phyloP scores from a whole-genome alignment of 2,888 invertebrate genomes.

The Zhengitettix transpicula region DNA sequence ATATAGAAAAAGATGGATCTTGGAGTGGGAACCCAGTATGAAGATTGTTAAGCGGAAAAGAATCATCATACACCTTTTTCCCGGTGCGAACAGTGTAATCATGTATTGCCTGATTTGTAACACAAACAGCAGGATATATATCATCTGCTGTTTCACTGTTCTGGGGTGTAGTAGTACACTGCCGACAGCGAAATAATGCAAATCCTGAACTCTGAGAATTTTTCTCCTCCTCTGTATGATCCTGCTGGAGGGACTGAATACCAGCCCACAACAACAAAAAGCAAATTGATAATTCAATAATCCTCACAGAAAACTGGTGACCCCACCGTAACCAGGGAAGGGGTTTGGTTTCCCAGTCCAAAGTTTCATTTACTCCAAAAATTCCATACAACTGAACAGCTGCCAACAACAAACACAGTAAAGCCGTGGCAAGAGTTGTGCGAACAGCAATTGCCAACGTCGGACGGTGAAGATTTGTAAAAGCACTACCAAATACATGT shows the following conservation, averaged over 20 bases:
- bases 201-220: conserved; percentile 32
- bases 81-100: conserved; percentile 66
- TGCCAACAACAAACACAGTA: conserved; percentile 69
- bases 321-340: conserved; percentile 78
- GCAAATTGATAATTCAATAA: conserved; percentile 77
- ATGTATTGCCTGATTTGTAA: conserved; percentile 64
- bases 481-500: conserved; percentile 24
- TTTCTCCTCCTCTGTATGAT: conserved; percentile 50
- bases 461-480: conserved; percentile 22
- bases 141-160: conserved; percentile 43
- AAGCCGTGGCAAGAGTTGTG: conserved; percentile 72
- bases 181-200: conserved; percentile 54
- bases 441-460: conserved; percentile 70
- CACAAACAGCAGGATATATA: conserved; percentile 71
- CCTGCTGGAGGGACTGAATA: conserved; percentile 40
- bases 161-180: conserved; percentile 16
- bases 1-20: conserved; percentile 9
- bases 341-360: conserved; percentile 25
- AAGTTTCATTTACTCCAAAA: conserved; percentile 36
- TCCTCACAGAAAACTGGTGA: conserved; percentile 69
- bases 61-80: conserved; percentile 57
- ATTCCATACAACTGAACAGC: conserved; percentile 71
- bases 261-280: conserved; percentile 75
- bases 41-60: conserved; percentile 37
- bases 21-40: conserved; percentile 9